Percentiles rank a stretch among this genome's conserved stretches.
These are phyloP conservation scores for Zelleria hepariella DNA, from an alignment of 2,888 invertebrate species.

Conservation along the genomic window DNA sequence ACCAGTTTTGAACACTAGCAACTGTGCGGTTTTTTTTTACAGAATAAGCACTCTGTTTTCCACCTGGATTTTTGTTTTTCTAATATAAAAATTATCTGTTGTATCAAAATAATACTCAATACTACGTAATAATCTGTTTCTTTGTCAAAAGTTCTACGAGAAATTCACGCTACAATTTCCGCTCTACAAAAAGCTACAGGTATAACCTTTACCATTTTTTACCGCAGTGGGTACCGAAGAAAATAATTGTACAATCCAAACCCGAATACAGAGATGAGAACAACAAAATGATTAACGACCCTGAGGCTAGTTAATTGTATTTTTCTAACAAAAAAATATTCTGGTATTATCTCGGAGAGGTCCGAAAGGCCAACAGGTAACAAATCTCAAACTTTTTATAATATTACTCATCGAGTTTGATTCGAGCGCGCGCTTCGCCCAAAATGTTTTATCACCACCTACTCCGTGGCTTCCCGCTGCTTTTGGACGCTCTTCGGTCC, in stretches of 20 bases:
- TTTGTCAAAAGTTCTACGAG: conserved; percentile 21
- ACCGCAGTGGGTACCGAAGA: conserved; percentile 20
- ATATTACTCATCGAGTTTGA: conserved; percentile 72
- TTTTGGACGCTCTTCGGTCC: conserved; percentile 58
- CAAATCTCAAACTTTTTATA: conserved; percentile 67
- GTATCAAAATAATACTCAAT: background rate
- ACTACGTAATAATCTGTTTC: conserved; percentile 9
- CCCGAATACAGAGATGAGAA: conserved; percentile 39
- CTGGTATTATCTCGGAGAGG: conserved; percentile 48
- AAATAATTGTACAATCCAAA: conserved; percentile 64
- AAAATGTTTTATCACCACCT: conserved; percentile 71
- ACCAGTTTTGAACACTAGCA: too few relatives aligned
- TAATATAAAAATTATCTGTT: too few relatives aligned
- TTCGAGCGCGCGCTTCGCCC: conserved; percentile 59
- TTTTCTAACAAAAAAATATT: conserved; percentile 58
- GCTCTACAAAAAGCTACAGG: conserved; percentile 20
- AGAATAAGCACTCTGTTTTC: too few relatives aligned
- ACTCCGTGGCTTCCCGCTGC: conserved; percentile 68
- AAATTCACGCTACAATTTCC: conserved; percentile 37
- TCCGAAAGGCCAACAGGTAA: conserved; percentile 61
- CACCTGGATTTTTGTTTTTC: too few relatives aligned
- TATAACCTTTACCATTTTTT: conserved; percentile 25
- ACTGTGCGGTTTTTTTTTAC: too few relatives aligned
- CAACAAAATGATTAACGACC: conserved; percentile 57
- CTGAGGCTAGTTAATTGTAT: conserved; percentile 68